Evolutionary conservation across 1,140 invertebrate genomes (phyloP).

Genomic region (Doryteuthis pealeii): DNA sequence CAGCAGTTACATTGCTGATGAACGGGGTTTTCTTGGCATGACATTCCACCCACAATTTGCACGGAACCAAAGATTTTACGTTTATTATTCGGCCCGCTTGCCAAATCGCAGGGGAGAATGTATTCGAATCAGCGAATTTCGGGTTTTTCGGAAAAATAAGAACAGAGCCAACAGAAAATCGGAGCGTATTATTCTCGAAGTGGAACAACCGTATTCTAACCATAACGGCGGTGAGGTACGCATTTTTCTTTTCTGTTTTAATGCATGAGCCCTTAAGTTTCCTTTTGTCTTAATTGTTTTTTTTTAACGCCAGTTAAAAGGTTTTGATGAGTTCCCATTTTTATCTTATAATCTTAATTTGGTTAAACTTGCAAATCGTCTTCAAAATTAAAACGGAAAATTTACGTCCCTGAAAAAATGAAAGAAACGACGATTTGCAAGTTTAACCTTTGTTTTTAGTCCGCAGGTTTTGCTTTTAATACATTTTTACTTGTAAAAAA

Average conservation of each 20-base stretch:
- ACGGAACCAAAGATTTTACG: slow-evolving; percentile 46
- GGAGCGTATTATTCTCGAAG: slow-evolving; percentile 45
- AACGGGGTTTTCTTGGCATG: slow-evolving; percentile 51
- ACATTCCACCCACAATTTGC: slow-evolving; percentile 53
- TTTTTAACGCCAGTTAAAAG: no score
- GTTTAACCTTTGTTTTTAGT: no score
- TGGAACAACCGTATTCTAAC: slow-evolving; percentile 50
- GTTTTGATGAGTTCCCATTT: no score
- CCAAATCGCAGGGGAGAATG: background rate
- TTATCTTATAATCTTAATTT: no score
- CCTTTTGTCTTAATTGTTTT: no score
- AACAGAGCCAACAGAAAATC: slow-evolving; percentile 35
- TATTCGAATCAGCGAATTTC: slow-evolving; percentile 50
- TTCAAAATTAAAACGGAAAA: no score
- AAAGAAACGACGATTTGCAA: no score
- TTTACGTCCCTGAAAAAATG: no score
- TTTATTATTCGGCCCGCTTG: slow-evolving; percentile 43
- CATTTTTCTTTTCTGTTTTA: background rate
- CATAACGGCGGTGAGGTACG: slow-evolving; percentile 58
- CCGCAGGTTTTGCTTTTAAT: no score
- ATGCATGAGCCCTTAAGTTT: no score
- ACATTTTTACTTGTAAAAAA: no score
- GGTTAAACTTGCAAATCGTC: no score
- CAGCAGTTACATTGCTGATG: slow-evolving; percentile 36
- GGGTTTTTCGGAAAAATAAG: slow-evolving; percentile 27